phyloP scores from a whole-genome alignment of 30 jellyfish, hydroid and myxozoan species.

The Aurelia coerulea region DNA sequence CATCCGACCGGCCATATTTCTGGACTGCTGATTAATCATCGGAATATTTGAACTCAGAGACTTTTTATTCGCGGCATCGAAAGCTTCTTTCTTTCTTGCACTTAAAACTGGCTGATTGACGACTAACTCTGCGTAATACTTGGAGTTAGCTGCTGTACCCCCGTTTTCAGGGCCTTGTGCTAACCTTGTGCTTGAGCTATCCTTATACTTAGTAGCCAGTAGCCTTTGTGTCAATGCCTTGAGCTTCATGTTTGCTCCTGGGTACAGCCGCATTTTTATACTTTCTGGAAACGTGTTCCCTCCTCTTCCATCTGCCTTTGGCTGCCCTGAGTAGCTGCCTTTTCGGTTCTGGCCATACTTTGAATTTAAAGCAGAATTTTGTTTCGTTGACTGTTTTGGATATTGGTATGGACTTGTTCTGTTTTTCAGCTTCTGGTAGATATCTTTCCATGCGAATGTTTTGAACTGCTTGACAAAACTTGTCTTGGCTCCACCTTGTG shows the following conservation, averaged over 20 bases:
- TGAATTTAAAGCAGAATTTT: neutral
- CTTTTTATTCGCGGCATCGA: neutral
- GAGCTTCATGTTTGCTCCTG: constrained; percentile 4
- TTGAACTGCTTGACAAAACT: neutral
- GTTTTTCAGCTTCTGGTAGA: constrained; percentile 23
- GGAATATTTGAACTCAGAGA: neutral
- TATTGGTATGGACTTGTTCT: neutral
- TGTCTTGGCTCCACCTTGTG: too few relatives aligned
- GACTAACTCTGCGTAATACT: constrained; percentile 24
- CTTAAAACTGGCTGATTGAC: constrained; percentile 6
- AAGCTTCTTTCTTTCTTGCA: neutral
- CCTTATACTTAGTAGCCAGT: neutral
- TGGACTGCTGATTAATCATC: neutral
- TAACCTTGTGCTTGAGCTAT: neutral
- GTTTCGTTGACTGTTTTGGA: neutral
- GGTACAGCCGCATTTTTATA: constrained; percentile 25
- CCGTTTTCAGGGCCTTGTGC: neutral
- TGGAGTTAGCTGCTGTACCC: neutral
- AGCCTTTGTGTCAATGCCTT: constrained; percentile 1
- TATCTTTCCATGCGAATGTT: constrained; percentile 9
- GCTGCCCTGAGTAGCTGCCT: too few relatives aligned
- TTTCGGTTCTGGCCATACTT: neutral
- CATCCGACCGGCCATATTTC: neutral
- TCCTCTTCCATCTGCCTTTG: neutral
- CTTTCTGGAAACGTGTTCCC: constrained; percentile 16